Evolutionary conservation across 2,113 vertebrate species (phyloP), one percentile per base, ranked within the genome.

Genomic region (Cairina moschata): DNA sequence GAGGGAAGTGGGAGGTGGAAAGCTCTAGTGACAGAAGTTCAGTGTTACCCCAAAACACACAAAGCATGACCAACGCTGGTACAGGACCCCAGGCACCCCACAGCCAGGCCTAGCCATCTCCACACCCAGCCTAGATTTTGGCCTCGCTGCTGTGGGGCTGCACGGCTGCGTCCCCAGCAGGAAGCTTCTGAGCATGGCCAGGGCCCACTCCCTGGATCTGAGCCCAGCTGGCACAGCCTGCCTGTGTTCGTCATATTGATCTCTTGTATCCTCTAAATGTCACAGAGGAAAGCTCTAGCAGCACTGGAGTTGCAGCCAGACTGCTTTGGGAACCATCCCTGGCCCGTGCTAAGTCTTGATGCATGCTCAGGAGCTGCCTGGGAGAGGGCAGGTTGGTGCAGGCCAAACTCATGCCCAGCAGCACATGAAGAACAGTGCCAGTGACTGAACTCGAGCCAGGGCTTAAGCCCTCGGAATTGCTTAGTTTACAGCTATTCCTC

Each of bases 321-420:
- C 28, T 46, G 54, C 55, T 88, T 83, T 90, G 85, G 76, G 83
- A 97, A 91, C 50, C 54, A 66, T 31, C 28, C 38, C 46, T 40
- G 42, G 60, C 56, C 89, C 56, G 34, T 75, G 84, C 20, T 84
- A 81, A 50, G 75, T 83, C 89, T 68, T 84, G 74, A 26, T 89
- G 81, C 32, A 5, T 65, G 73, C 69, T 86, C 28, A 11, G 83
- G 86, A 87, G 78, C 36, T 85, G 54, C 87, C 60, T 87, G 81
- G 77, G 69, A 93, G 84, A 82, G 54, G 84, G 71, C 95, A 95
- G 78, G 96, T 76, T 87, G 58, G 54, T 82, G 94, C 96, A 96
- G 71, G 93, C 71, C 2, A 18, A 85, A 88, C 72, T 67, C 66
- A 1, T 88, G 48, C 54, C 89, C 91, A 91, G 81, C 15, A 92